These are phyloP conservation scores for Drosophila elegans DNA, from an alignment of 1,140 invertebrate genomes.

Conservation along the genomic window DNA sequence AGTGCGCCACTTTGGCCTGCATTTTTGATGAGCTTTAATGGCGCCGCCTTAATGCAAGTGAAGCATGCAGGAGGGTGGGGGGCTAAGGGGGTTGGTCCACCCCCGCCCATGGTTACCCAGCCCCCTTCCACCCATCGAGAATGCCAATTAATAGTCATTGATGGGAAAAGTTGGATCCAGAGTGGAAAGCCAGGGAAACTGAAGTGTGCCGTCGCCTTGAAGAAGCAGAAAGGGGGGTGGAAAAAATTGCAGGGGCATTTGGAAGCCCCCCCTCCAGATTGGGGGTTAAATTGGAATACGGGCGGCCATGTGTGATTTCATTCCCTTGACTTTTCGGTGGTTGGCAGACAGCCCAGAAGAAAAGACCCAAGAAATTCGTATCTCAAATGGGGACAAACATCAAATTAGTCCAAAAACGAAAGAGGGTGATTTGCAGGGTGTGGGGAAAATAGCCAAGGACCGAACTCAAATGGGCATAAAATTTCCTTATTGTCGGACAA, in stretches of 20 bases:
- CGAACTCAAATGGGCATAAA: conserved; percentile 59
- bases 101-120: neutral
- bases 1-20: conserved; percentile 59
- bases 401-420: conserved; percentile 67
- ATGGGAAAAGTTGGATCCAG: conserved; percentile 66
- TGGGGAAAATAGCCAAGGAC: neutral
- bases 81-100: neutral
- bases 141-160: conserved; percentile 80
- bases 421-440: conserved; percentile 10
- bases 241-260: conserved; percentile 1
- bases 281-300: neutral
- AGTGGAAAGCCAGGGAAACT: conserved; percentile 30
- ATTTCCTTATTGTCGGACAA: conserved; percentile 60
- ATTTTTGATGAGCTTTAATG: conserved; percentile 81
- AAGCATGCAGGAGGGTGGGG: conserved; percentile 14
- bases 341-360: conserved; percentile 38
- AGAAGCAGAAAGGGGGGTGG: neutral
- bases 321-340: conserved; percentile 32
- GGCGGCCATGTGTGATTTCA: conserved; percentile 51
- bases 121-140: conserved; percentile 29
- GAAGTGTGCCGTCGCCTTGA: conserved; percentile 62
- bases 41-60: conserved; percentile 78
- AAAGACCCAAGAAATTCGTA: conserved; percentile 7
- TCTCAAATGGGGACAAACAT: conserved; percentile 38
- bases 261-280: neutral